Base-by-base conservation (phyloP, 2,888 invertebrate genomes). In the Zaprionus lineosus region DNA sequence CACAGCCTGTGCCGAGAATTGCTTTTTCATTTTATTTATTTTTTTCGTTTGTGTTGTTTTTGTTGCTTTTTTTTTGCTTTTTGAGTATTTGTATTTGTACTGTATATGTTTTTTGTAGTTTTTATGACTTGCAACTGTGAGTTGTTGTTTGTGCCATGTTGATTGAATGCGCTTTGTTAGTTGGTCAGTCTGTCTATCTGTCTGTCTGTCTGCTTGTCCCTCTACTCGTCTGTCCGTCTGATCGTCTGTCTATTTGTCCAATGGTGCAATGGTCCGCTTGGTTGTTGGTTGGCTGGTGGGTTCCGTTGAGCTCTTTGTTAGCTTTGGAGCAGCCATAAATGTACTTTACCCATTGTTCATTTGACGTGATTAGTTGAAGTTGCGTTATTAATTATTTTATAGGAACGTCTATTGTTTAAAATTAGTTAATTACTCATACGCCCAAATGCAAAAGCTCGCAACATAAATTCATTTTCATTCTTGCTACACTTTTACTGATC, bases 91-190 rank as follows among this genome's bases (percentile, higher is more conserved):
- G 64, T 63, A 56, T 74, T 71, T 74, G 67, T 50, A 16, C 47
- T 68, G 64, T 39, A 48, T 39, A 48, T 59, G 59, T 70, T 66
- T 73, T 77, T 65, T 65, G 84, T 65, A 70, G 59, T 65, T 67
- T 81, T 84, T 78, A 84, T 78, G 78, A 78, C 78, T 82, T 84
- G 84, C 84, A 84, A 78, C 78, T 79, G 81, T 60, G 48, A 52
- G 56, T 24, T 56, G 72, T 61, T 75, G 74, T 66, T 64, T 75
- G 82, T 61, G 62, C 52, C 46, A 66, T 69, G 73, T 66, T 78
- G 77, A 84, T 78, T 78, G 77, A 84, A 84, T 84, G 81, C 70
- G 63, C 84, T 84, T 78, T 81, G 81, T 79, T 76, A 57, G 48
- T 64, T 50, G 47, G 46, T 47, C 57, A 61, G 61, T 55, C 61